Conservation (phyloP, 2,888 invertebrate species). For the Blastobasis lacticolella region DNA sequence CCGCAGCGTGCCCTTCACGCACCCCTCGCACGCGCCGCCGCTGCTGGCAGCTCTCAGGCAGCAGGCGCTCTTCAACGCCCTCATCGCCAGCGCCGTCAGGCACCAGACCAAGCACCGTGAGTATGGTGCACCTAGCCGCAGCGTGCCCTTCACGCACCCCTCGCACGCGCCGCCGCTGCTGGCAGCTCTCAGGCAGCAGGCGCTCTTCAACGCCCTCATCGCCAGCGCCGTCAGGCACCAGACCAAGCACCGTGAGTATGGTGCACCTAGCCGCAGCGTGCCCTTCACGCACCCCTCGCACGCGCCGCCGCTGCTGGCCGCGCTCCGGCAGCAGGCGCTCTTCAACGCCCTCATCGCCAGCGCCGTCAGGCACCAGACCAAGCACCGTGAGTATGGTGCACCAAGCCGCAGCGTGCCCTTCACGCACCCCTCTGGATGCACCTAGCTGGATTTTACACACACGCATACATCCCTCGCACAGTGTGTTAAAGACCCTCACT, state of each 20-base stretch:
- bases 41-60: slow-evolving; percentile 89
- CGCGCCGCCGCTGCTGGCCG: slow-evolving; percentile 89
- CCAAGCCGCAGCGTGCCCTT: too few species aligned
- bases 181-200: slow-evolving; percentile 88
- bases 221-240: slow-evolving; percentile 90
- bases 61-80: slow-evolving; percentile 92
- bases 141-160: slow-evolving; percentile 95
- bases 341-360: slow-evolving; percentile 92
- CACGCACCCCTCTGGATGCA: too few species aligned
- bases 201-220: slow-evolving; percentile 91
- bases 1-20: slow-evolving; percentile 90
- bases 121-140: slow-evolving; percentile 43
- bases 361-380: slow-evolving; percentile 88
- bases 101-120: slow-evolving; percentile 85
- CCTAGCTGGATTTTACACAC: too few species aligned
- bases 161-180: slow-evolving; percentile 93
- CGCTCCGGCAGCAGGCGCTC: slow-evolving; percentile 90
- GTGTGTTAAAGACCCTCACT: too few species aligned
- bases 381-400: slow-evolving; percentile 75
- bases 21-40: slow-evolving; percentile 93
- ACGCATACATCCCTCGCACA: too few species aligned
- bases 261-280: slow-evolving; percentile 74
- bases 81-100: slow-evolving; percentile 91
- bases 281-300: slow-evolving; percentile 96
- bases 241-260: slow-evolving; percentile 80